Conservation (phyloP, 1,140 invertebrate species). For the Globodera rostochiensis region DNA sequence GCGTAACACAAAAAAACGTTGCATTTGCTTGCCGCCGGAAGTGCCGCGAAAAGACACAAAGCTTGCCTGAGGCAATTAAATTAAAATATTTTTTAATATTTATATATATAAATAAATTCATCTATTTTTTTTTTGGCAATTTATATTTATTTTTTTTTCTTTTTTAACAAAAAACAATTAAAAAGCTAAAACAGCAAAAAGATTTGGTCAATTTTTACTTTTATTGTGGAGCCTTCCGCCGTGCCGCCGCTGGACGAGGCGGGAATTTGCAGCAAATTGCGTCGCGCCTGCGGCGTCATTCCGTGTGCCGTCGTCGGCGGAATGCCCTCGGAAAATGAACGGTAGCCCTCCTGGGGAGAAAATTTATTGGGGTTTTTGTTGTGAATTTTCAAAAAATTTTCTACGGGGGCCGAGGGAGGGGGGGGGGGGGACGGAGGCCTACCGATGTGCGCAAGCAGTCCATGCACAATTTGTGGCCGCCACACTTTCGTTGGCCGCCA, state of each 20-base stretch:
- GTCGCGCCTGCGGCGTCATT: not conserved
- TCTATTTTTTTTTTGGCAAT: not conserved
- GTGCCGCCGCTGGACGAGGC: not conserved
- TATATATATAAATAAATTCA: not conserved
- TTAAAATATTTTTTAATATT: not conserved
- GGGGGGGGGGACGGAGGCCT: too few species aligned
- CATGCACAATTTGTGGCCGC: slow-evolving; percentile 31
- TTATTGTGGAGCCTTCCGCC: slow-evolving; percentile 8
- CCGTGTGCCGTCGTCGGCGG: not conserved
- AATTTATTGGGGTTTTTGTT: not conserved
- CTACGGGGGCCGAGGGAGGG: not conserved
- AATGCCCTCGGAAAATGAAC: slow-evolving; percentile 12
- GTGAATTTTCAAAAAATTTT: not conserved
- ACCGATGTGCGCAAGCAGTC: slow-evolving; percentile 9
- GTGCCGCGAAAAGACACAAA: slow-evolving; percentile 50
- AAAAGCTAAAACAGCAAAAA: too few species aligned
- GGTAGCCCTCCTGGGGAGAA: slow-evolving; percentile 5
- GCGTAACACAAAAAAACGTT: slow-evolving; percentile 60
- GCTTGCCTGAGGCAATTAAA: slow-evolving; percentile 22
- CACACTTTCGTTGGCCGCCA: slow-evolving; percentile 24
- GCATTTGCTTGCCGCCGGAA: slow-evolving; percentile 41
- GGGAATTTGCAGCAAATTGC: slow-evolving; percentile 18
- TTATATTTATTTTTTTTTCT: too few species aligned
- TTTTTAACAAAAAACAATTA: too few species aligned
- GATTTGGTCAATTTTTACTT: not conserved